These are phyloP conservation scores for Cotesia vestalis DNA, from an alignment of 1,140 invertebrate genomes.

Conservation along the genomic window DNA sequence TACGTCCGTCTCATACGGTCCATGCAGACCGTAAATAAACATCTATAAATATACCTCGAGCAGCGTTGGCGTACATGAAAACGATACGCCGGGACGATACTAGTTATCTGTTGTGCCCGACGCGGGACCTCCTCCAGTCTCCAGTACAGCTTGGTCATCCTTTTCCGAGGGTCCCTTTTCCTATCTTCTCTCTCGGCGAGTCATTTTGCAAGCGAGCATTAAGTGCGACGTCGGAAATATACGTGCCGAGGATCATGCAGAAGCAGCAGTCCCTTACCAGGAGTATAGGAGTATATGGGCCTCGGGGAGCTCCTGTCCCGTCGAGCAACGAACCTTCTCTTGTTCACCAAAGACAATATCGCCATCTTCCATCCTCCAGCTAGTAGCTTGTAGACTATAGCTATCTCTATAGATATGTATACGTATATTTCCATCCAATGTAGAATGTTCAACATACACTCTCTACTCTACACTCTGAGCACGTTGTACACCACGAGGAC, in stretches of 20 bases:
- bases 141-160: conserved; percentile 30
- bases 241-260: conserved; percentile 48
- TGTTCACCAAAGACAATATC: conserved; percentile 20
- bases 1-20: background rate
- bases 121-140: conserved; percentile 21
- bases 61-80: conserved; percentile 22
- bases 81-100: conserved; percentile 38
- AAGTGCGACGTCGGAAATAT: conserved; percentile 50
- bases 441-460: too few relatives aligned
- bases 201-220: conserved; percentile 51
- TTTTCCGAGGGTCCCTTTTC: conserved; percentile 19
- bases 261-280: conserved; percentile 35
- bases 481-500: conserved; percentile 35
- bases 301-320: conserved; percentile 46
- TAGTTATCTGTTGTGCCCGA: conserved; percentile 36
- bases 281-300: conserved; percentile 38
- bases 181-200: conserved; percentile 21
- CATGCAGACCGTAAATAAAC: background rate
- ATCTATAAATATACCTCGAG: background rate
- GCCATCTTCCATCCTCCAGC: conserved; percentile 19
- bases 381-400: too few relatives aligned
- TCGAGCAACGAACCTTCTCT: conserved; percentile 33
- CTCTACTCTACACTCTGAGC: background rate
- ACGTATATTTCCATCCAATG: conserved; percentile 21
- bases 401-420: background rate